Evolutionary conservation across 2,888 invertebrate genomes (phyloP).

Genomic region (Pachycephus smyrnensis): DNA sequence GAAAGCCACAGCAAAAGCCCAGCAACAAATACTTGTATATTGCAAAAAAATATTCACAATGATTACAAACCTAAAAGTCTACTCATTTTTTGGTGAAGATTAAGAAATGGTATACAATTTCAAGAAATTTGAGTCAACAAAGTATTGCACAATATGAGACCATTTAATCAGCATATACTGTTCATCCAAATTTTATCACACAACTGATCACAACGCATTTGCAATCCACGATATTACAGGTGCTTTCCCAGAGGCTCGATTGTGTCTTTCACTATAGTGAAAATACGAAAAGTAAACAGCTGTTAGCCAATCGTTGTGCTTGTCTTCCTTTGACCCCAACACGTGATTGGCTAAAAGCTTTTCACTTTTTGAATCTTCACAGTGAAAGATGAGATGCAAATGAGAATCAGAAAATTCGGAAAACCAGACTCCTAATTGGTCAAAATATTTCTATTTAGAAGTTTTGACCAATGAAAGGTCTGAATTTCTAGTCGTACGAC

Average conservation of each 20-base stretch:
- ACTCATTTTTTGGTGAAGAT: background rate
- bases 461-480: background rate
- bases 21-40: background rate
- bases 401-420: background rate
- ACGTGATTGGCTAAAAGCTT: background rate
- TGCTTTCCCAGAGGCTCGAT: background rate
- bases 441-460: background rate
- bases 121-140: background rate
- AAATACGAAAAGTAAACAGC: background rate
- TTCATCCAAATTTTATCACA: background rate
- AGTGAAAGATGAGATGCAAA: background rate
- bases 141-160: background rate
- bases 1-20: background rate
- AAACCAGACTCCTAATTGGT: background rate
- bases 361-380: background rate
- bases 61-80: background rate
- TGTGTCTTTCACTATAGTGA: background rate
- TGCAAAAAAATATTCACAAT: background rate
- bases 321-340: background rate
- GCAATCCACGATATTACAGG: background rate
- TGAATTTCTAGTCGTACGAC: too few species aligned
- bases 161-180: background rate
- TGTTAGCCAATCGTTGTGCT: background rate
- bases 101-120: background rate
- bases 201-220: background rate